Percentiles rank a stretch among this genome's conserved stretches.
Evolutionary conservation across 1,140 invertebrate genomes (phyloP).

Genomic region (Heterodera carotae): DNA sequence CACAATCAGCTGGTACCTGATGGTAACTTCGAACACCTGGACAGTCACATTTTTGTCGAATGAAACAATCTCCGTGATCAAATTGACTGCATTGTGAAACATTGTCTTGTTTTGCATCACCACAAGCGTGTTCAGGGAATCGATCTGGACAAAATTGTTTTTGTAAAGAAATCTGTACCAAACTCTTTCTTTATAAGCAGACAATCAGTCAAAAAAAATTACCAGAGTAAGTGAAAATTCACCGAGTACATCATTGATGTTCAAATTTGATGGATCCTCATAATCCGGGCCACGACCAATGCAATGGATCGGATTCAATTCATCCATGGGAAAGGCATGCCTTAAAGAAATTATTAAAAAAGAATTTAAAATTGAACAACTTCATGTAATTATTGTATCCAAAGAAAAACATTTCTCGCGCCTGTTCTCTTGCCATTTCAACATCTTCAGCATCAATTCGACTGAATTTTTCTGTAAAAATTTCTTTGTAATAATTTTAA

Average conservation of each 20-base stretch:
- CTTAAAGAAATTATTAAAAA: slow-evolving; percentile 68
- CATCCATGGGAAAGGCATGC: slow-evolving; percentile 71
- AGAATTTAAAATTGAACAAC: slow-evolving; percentile 9
- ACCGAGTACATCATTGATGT: slow-evolving; percentile 76
- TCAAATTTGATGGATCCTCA: slow-evolving; percentile 74
- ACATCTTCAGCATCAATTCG: slow-evolving; percentile 34
- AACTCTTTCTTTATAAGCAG: not conserved
- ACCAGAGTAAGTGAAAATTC: slow-evolving; percentile 72
- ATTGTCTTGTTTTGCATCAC: slow-evolving; percentile 70
- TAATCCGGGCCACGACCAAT: slow-evolving; percentile 71
- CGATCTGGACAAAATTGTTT: slow-evolving; percentile 67
- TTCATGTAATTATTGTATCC: slow-evolving; percentile 51
- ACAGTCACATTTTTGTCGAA: slow-evolving; percentile 74
- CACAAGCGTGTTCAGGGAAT: slow-evolving; percentile 70
- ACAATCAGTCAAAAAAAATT: not conserved
- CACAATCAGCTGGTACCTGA: no score
- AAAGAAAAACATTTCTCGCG: slow-evolving; percentile 62
- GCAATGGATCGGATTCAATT: slow-evolving; percentile 72
- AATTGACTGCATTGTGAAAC: slow-evolving; percentile 72
- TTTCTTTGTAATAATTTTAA: no score
- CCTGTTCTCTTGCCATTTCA: slow-evolving; percentile 48
- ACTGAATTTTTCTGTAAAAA: slow-evolving; percentile 21
- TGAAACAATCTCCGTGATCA: slow-evolving; percentile 72
- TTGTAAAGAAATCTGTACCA: not conserved
- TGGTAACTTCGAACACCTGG: slow-evolving; percentile 76